These are phyloP conservation scores for Pseudomyrmex sp. DNA, from an alignment of 1,140 invertebrate genomes.

Conservation along the genomic window DNA sequence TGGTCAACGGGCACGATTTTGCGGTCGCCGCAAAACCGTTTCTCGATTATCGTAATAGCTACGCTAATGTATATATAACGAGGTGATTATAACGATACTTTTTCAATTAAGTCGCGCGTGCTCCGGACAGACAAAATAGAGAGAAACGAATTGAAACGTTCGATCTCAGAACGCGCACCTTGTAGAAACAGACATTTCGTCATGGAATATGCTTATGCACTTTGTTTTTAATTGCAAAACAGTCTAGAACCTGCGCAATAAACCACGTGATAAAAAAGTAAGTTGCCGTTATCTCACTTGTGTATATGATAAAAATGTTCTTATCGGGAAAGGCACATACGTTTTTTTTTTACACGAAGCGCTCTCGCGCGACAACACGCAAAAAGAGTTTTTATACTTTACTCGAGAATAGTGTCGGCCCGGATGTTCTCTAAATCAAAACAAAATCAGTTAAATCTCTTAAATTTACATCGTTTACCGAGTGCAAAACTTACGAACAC, in stretches of 20 bases:
- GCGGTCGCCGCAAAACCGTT: constrained; percentile 38
- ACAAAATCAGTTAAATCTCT: too few species aligned
- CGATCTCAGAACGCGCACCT: too few species aligned
- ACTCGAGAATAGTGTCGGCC: too few species aligned
- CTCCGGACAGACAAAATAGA: too few species aligned
- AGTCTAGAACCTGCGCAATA: background rate
- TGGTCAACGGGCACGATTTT: constrained; percentile 60
- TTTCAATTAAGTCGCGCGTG: background rate
- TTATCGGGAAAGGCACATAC: constrained; percentile 32
- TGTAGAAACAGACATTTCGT: too few species aligned
- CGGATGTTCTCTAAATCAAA: too few species aligned
- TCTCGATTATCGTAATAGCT: constrained; percentile 60
- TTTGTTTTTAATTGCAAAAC: constrained; percentile 16
- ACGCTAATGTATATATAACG: too few species aligned
- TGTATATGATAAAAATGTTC: constrained; percentile 38
- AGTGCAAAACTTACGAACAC: too few species aligned
- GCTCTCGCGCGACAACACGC: too few species aligned
- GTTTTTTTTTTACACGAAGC: constrained; percentile 36
- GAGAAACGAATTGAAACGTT: background rate
- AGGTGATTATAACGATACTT: background rate
- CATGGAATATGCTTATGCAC: too few species aligned
- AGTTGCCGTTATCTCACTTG: constrained; percentile 43
- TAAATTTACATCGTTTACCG: too few species aligned
- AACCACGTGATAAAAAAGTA: constrained; percentile 17
- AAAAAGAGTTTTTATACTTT: too few species aligned